Evolutionary conservation across 1,140 invertebrate genomes (phyloP).

Genomic region (Holcopasites calliopsidis): DNA sequence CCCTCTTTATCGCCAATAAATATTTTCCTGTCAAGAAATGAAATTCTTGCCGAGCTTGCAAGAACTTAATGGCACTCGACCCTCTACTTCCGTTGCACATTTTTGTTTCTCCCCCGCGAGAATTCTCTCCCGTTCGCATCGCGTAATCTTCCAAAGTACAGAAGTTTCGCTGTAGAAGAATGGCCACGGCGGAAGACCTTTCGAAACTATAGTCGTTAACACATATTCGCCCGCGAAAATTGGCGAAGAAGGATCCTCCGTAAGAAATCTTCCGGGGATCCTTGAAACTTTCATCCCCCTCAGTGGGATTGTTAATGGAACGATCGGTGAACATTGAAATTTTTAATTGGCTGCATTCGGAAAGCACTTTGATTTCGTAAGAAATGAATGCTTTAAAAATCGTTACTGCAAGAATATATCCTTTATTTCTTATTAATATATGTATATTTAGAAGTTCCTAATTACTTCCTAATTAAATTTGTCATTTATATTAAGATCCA

Average conservation of each 20-base stretch:
- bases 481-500: too few relatives aligned
- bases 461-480: too few relatives aligned
- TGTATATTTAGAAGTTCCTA: too few relatives aligned
- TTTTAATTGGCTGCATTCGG: neutral
- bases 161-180: constrained; percentile 17
- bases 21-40: constrained; percentile 6
- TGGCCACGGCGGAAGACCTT: constrained; percentile 2
- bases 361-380: too few relatives aligned
- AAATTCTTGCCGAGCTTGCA: constrained; percentile 26
- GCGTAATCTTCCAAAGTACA: constrained; percentile 13
- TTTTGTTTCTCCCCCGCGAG: constrained; percentile 5
- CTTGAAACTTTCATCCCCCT: neutral
- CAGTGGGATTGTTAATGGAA: neutral
- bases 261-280: neutral
- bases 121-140: constrained; percentile 14
- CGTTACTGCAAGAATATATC: too few relatives aligned
- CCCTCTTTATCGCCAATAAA: neutral
- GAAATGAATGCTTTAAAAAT: too few relatives aligned
- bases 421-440: too few relatives aligned
- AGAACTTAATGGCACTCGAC: constrained; percentile 27
- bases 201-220: constrained; percentile 16
- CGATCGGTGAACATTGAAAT: neutral
- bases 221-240: constrained; percentile 6
- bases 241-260: neutral
- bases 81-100: constrained; percentile 1